Conservation (phyloP, 2,113 vertebrate genomes). For the Oncorhynchus mykiss region DNA sequence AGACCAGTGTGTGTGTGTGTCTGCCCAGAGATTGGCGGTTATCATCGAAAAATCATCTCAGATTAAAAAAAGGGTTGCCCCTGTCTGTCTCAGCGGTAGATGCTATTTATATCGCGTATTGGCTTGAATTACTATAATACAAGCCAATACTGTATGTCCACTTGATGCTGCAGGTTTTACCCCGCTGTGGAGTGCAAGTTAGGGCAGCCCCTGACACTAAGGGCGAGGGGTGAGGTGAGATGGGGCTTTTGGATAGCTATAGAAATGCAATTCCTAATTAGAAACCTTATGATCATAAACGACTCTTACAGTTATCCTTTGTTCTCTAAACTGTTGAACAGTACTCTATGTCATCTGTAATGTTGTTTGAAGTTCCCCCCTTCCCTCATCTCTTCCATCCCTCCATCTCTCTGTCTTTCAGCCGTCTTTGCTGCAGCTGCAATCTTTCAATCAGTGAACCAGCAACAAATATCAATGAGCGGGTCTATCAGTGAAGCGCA, state of each 20-base stretch:
- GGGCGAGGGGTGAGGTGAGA: no score
- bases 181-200: constrained; percentile 36
- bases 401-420: constrained; percentile 32
- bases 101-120: constrained; percentile 82
- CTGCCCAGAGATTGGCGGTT: constrained; percentile 48
- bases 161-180: constrained; percentile 43
- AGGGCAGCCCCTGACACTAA: constrained; percentile 6
- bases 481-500: constrained; percentile 19
- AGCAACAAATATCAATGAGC: constrained; percentile 50
- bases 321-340: no score
- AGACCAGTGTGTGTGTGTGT: constrained; percentile 30
- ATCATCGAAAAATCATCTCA: constrained; percentile 68
- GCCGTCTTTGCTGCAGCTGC: constrained; percentile 37
- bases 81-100: constrained; percentile 66
- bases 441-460: constrained; percentile 45
- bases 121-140: constrained; percentile 30
- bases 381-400: background rate
- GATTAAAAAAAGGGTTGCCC: constrained; percentile 70
- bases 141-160: constrained; percentile 71
- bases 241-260: no score
- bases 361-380: background rate
- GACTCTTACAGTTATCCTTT: no score
- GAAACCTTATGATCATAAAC: no score
- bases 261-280: no score
- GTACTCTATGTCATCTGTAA: background rate